Evolutionary conservation across 2,797 vertebrate species (phyloP).

Genomic region (Antrozous pallidus): DNA sequence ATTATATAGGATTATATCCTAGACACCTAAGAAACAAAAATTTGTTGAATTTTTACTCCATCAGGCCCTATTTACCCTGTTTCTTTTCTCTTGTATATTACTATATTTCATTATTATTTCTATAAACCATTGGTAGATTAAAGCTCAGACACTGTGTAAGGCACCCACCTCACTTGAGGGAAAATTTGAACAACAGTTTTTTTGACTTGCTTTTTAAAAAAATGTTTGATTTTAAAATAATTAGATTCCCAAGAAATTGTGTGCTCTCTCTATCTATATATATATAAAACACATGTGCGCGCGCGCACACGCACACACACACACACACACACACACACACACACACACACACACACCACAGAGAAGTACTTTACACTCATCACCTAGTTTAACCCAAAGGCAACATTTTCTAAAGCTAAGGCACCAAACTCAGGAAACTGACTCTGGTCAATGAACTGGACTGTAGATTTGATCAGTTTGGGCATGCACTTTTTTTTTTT

Average conservation of each 20-base stretch:
- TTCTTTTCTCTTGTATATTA: neutral
- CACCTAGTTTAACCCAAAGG: neutral
- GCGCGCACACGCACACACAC: too few relatives aligned
- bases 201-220: neutral
- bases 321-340: too few relatives aligned
- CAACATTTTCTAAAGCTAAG: neutral
- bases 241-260: neutral
- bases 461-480: neutral
- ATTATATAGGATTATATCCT: too few relatives aligned
- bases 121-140: neutral
- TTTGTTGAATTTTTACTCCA: neutral
- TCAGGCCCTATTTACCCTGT: neutral
- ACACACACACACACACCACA: neutral
- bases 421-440: neutral
- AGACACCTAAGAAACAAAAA: too few relatives aligned
- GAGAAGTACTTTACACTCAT: neutral
- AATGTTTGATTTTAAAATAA: neutral
- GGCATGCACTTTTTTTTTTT: neutral
- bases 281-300: too few relatives aligned
- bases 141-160: neutral
- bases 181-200: neutral
- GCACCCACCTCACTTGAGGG: neutral
- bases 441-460: neutral
- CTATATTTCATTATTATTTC: neutral
- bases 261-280: too few relatives aligned